Conservation (phyloP, 2,888 invertebrate genomes). For the Drosophila diplacantha region DNA sequence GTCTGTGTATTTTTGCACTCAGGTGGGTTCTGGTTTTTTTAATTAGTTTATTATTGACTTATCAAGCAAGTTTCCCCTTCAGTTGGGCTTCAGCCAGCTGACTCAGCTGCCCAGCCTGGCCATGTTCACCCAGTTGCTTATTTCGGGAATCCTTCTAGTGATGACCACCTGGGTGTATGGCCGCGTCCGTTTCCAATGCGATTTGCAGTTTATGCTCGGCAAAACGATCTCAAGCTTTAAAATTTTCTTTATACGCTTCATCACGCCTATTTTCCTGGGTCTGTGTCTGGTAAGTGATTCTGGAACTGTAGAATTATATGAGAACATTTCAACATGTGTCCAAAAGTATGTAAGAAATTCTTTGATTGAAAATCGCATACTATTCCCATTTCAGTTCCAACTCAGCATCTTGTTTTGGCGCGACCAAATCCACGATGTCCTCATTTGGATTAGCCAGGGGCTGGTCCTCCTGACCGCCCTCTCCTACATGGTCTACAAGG, state of each 20-base stretch:
- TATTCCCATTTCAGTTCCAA: conserved; percentile 34
- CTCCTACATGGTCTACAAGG: conserved; percentile 69
- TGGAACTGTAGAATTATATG: neutral
- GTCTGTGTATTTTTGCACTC: conserved; percentile 74
- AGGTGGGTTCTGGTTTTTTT: conserved; percentile 52
- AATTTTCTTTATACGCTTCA: conserved; percentile 73
- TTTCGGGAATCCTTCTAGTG: conserved; percentile 87
- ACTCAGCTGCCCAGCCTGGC: conserved; percentile 67
- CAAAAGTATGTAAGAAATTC: too few species aligned
- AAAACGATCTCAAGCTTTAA: conserved; percentile 80
- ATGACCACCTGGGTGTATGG: conserved; percentile 92
- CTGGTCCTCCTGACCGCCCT: conserved; percentile 67
- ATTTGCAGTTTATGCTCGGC: conserved; percentile 86
- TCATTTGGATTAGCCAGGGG: conserved; percentile 61
- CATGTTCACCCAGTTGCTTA: conserved; percentile 67
- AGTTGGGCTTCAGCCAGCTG: conserved; percentile 74
- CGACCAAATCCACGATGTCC: conserved; percentile 37
- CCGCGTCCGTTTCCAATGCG: conserved; percentile 81
- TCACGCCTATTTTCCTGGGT: conserved; percentile 72
- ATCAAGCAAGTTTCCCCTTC: neutral
- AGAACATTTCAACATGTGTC: too few species aligned
- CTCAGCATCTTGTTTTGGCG: conserved; percentile 29
- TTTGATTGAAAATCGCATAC: too few species aligned
- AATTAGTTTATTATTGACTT: neutral
- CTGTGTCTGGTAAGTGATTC: conserved; percentile 62